Evolutionary conservation across 2,113 vertebrate genomes (phyloP).

Genomic region (Sporophila hypoxantha): DNA sequence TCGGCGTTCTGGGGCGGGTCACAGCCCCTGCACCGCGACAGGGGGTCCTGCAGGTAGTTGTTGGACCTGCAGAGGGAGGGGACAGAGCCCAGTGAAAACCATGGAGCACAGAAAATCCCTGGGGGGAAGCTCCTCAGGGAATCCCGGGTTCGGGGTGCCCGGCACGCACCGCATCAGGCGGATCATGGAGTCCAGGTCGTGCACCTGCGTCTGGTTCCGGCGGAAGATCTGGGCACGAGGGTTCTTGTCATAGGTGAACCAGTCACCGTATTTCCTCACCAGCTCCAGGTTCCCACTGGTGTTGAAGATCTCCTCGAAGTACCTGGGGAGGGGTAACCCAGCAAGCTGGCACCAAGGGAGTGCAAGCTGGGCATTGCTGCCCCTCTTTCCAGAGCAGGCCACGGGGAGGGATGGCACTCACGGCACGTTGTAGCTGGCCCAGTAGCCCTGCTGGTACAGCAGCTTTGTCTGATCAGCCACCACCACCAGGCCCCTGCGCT

Average conservation of each 20-base stretch:
- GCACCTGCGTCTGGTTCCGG: slow-evolving; percentile 83
- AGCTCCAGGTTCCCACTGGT: slow-evolving; percentile 79
- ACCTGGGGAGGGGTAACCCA: slow-evolving; percentile 60
- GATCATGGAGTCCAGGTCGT: slow-evolving; percentile 84
- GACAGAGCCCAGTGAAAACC: neutral
- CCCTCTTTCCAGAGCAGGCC: accelerated
- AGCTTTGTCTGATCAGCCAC: slow-evolving; percentile 77
- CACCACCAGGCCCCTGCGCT: slow-evolving; percentile 69
- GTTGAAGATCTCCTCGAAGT: slow-evolving; percentile 84
- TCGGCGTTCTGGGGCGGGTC: slow-evolving; percentile 79
- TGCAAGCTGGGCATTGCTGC: neutral
- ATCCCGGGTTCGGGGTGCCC: accelerated
- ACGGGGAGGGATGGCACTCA: slow-evolving; percentile 44
- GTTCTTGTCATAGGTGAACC: slow-evolving; percentile 85
- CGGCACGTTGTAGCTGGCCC: slow-evolving; percentile 97
- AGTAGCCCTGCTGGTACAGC: slow-evolving; percentile 82
- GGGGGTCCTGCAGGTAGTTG: slow-evolving; percentile 82
- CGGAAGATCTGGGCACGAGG: slow-evolving; percentile 90
- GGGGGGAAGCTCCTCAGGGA: neutral
- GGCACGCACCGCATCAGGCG: slow-evolving; percentile 84
- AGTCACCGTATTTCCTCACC: slow-evolving; percentile 82
- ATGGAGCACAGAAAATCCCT: accelerated
- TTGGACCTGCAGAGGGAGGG: slow-evolving; percentile 76
- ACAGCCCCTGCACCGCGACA: slow-evolving; percentile 79
- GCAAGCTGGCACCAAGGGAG: neutral